These are phyloP conservation scores for Pseudochaenichthys georgianus DNA, from an alignment of 2,797 vertebrate genomes.

Conservation along the genomic window DNA sequence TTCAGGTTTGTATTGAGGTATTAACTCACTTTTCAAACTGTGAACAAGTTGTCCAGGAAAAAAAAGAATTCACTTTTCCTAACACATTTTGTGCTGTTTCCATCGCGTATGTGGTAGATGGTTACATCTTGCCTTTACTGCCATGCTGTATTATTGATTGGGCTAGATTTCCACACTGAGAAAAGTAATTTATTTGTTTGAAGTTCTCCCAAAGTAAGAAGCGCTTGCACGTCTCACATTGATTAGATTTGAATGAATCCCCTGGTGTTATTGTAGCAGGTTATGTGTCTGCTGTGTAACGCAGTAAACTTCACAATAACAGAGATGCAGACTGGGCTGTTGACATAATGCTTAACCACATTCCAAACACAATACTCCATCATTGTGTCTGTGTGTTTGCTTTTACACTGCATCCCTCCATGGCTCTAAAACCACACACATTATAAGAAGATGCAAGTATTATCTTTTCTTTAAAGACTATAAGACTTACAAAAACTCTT, in stretches of 20 bases:
- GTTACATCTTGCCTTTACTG: conserved; percentile 3
- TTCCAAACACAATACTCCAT: conserved; percentile 8
- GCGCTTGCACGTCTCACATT: conserved; percentile 3
- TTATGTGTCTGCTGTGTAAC: conserved; percentile 11
- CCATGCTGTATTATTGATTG: conserved; percentile 19
- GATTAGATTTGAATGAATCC: conserved; percentile 34
- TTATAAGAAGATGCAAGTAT: not conserved
- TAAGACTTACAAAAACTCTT: not conserved
- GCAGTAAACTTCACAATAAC: conserved; percentile 15
- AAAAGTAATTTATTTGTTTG: conserved; percentile 17
- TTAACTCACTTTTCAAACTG: not conserved
- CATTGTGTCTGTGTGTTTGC: not conserved
- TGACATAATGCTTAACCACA: conserved; percentile 9
- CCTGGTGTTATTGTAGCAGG: conserved; percentile 1
- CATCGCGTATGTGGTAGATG: not conserved
- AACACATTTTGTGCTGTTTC: conserved; percentile 3
- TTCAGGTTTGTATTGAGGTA: not conserved
- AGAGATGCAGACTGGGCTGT: conserved; percentile 8
- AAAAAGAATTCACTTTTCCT: not conserved
- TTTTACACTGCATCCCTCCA: not conserved
- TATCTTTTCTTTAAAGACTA: not conserved
- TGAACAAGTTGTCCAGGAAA: not conserved
- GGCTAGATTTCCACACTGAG: not conserved
- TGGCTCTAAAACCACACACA: not conserved
- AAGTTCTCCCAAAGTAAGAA: conserved; percentile 14